Evolutionary conservation across 1,140 invertebrate species (phyloP).

Genomic region (Episyrphus balteatus): DNA sequence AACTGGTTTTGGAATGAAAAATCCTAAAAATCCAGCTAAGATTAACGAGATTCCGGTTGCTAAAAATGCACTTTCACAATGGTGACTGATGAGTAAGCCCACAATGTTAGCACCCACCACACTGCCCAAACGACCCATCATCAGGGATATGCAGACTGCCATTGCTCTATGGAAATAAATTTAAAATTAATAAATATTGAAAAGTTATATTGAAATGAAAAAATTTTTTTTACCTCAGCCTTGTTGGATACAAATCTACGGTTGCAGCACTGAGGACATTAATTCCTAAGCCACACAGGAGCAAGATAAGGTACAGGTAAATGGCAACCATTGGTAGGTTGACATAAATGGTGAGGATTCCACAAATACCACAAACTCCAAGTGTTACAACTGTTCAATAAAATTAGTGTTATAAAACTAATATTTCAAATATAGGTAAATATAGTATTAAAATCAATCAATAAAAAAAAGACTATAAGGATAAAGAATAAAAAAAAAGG

Average conservation of each 20-base stretch:
- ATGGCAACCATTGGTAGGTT: slow-evolving; percentile 7
- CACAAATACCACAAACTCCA: slow-evolving; percentile 4
- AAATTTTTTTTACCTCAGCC: slow-evolving; percentile 12
- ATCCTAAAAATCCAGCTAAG: too few species aligned
- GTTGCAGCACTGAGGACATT: slow-evolving; percentile 19
- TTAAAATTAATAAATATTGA: too few species aligned
- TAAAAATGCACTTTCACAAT: slow-evolving; percentile 6
- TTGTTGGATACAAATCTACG: slow-evolving; percentile 27
- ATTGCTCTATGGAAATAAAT: slow-evolving; percentile 12
- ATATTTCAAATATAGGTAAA: too few species aligned
- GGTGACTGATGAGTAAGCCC: slow-evolving; percentile 7
- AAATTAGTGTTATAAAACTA: too few species aligned
- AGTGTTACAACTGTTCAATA: slow-evolving; percentile 5
- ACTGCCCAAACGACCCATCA: slow-evolving; percentile 20
- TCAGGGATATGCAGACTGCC: slow-evolving; percentile 26
- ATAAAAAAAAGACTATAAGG: too few species aligned
- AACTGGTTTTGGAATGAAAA: too few species aligned
- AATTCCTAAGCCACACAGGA: slow-evolving; percentile 14
- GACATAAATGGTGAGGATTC: slow-evolving; percentile 3
- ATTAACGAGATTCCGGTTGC: too few species aligned
- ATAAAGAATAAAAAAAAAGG: too few species aligned
- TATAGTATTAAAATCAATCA: too few species aligned
- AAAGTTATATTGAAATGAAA: too few species aligned
- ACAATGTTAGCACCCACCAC: slow-evolving; percentile 16
- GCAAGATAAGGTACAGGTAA: slow-evolving; percentile 9